These are phyloP conservation scores for Ochotona curzoniae DNA, from an alignment of 2,113 vertebrate genomes.

Conservation along the genomic window DNA sequence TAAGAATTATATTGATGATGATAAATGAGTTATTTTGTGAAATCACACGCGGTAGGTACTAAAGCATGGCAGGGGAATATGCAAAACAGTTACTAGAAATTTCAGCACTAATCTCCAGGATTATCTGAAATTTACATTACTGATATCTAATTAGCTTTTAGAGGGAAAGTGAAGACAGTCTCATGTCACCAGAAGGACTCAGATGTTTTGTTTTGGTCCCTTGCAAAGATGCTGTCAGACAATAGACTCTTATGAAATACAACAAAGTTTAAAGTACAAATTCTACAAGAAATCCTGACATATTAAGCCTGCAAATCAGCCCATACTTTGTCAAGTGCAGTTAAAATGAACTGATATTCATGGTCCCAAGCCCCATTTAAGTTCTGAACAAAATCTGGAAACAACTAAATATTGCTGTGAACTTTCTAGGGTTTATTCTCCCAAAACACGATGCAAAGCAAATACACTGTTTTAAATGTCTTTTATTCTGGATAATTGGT, in stretches of 20 bases:
- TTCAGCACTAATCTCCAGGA: neutral
- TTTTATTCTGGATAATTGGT: neutral
- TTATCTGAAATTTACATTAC: constrained; percentile 24
- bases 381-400: neutral
- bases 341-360: constrained; percentile 36
- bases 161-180: constrained; percentile 4
- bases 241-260: neutral
- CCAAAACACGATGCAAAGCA: constrained; percentile 8
- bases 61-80: neutral
- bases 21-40: constrained; percentile 47
- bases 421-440: neutral
- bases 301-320: neutral
- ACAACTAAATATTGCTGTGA: constrained; percentile 5
- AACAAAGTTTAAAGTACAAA: constrained; percentile 30
- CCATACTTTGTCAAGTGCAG: constrained; percentile 6
- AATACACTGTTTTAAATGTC: neutral
- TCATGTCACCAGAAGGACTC: neutral
- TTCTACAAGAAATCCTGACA: constrained; percentile 11
- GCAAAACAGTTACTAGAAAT: constrained; percentile 28
- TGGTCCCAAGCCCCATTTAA: neutral
- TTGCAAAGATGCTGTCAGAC: neutral
- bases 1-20: constrained; percentile 55
- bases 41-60: constrained; percentile 7
- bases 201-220: constrained; percentile 40
- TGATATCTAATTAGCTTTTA: neutral